These are phyloP conservation scores for Clarias fuscus DNA, from an alignment of 2,797 vertebrate genomes.

Conservation along the genomic window DNA sequence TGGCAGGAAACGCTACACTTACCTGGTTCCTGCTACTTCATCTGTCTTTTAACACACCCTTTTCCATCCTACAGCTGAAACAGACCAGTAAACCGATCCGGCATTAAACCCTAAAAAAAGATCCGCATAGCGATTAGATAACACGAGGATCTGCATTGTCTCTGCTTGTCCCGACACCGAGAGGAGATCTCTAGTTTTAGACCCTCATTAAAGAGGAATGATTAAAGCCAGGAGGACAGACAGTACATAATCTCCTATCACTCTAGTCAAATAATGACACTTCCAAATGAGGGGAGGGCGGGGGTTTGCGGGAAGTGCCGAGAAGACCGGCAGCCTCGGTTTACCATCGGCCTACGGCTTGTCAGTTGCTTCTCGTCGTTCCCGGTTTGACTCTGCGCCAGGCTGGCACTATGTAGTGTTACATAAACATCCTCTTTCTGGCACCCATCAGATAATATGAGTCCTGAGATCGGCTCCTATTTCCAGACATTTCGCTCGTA, in stretches of 20 bases:
- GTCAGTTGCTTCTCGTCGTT: slow-evolving; percentile 36
- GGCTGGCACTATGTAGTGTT: slow-evolving; percentile 47
- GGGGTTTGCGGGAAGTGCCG: not conserved
- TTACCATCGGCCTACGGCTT: slow-evolving; percentile 24
- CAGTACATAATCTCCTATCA: slow-evolving; percentile 38
- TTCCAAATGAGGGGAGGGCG: not conserved
- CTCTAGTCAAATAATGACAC: slow-evolving; percentile 2
- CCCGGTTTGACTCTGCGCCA: slow-evolving; percentile 46
- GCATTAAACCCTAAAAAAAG: not conserved
- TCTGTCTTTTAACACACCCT: slow-evolving; percentile 20
- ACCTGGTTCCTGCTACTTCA: not conserved
- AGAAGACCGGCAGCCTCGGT: slow-evolving; percentile 6
- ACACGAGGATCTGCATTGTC: slow-evolving; percentile 38
- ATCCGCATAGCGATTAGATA: slow-evolving; percentile 42
- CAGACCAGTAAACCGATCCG: slow-evolving; percentile 27
- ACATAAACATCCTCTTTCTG: slow-evolving; percentile 55
- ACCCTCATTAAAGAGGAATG: slow-evolving; percentile 10
- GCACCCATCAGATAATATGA: slow-evolving; percentile 53
- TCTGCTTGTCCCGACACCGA: slow-evolving; percentile 39
- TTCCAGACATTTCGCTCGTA: slow-evolving; percentile 44
- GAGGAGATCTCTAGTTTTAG: slow-evolving; percentile 35
- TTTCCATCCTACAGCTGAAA: slow-evolving; percentile 23
- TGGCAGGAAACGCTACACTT: slow-evolving; percentile 16
- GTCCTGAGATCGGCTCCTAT: slow-evolving; percentile 48
- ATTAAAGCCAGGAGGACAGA: slow-evolving; percentile 39